These are phyloP conservation scores for Exephanes ischioxanthus DNA, from an alignment of 2,888 invertebrate species.

Conservation along the genomic window DNA sequence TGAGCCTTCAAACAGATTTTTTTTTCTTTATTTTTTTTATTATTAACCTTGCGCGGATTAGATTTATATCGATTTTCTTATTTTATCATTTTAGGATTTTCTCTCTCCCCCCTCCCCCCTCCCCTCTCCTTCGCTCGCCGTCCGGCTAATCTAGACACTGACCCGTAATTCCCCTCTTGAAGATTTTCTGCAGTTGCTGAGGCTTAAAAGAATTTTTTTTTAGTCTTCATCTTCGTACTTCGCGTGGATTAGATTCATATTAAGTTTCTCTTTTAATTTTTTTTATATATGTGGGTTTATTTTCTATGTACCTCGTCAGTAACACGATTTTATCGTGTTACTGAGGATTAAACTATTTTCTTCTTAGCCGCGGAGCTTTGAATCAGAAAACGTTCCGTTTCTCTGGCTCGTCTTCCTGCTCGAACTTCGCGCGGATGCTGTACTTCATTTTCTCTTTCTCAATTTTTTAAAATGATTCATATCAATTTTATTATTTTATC, in stretches of 20 bases:
- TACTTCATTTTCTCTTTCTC: not conserved
- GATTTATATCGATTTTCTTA: slow-evolving; percentile 1
- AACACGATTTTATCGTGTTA: not conserved
- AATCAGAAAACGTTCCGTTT: not conserved
- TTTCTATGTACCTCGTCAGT: not conserved
- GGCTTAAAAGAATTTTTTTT: not conserved
- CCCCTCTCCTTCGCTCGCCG: not conserved
- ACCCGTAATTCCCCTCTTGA: not conserved
- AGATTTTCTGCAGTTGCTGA: not conserved
- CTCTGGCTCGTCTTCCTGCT: no score
- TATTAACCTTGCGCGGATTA: slow-evolving; percentile 6
- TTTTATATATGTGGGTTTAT: not conserved
- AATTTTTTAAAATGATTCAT: no score
- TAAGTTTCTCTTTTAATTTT: not conserved
- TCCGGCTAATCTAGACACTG: slow-evolving; percentile 20
- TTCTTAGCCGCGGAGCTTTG: not conserved
- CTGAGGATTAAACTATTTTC: not conserved
- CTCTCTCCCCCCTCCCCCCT: not conserved
- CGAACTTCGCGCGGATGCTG: not conserved
- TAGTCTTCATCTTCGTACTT: not conserved
- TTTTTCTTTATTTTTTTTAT: not conserved
- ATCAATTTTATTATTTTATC: no score
- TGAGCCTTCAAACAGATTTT: slow-evolving; percentile 48
- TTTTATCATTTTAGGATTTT: slow-evolving; percentile 18
- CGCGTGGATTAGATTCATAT: not conserved